Conservation (phyloP, 2,888 invertebrate species). For the Thera obeliscata region DNA sequence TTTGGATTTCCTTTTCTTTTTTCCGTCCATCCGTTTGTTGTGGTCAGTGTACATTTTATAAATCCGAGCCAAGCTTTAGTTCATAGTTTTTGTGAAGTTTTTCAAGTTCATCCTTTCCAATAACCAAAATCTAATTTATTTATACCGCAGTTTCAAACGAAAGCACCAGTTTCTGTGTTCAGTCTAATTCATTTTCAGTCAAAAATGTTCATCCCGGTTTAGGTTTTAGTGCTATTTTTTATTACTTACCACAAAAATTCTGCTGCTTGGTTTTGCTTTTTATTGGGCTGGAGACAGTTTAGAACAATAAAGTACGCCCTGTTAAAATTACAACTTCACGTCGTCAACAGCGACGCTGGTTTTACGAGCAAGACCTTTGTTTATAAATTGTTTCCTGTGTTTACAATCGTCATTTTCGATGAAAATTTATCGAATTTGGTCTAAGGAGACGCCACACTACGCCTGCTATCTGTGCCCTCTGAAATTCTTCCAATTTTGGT, state of each 20-base stretch:
- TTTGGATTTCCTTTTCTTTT: background rate
- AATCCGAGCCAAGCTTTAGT: slow-evolving; percentile 77
- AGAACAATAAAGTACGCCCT: slow-evolving; percentile 49
- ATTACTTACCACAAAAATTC: slow-evolving; percentile 55
- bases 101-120: slow-evolving; percentile 61
- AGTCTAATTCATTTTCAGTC: slow-evolving; percentile 68
- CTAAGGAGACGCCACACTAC: slow-evolving; percentile 39
- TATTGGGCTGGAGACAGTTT: slow-evolving; percentile 49
- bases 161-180: slow-evolving; percentile 53
- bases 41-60: background rate
- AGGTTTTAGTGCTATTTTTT: slow-evolving; percentile 58
- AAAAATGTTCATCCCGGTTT: slow-evolving; percentile 70
- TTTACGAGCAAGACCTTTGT: slow-evolving; percentile 71
- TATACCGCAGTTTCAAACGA: slow-evolving; percentile 61
- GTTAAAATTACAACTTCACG: slow-evolving; percentile 48
- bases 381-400: slow-evolving; percentile 79
- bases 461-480: slow-evolving; percentile 27
- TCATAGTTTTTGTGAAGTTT: slow-evolving; percentile 70
- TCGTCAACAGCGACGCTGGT: slow-evolving; percentile 40
- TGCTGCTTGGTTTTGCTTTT: slow-evolving; percentile 47
- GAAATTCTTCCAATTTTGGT: slow-evolving; percentile 23
- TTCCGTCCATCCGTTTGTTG: background rate
- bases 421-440: slow-evolving; percentile 56
- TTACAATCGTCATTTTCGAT: slow-evolving; percentile 67
- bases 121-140: slow-evolving; percentile 52